These are phyloP conservation scores for Carcinoscorpius rotundicauda DNA, from an alignment of 1,140 invertebrate genomes.

Conservation along the genomic window DNA sequence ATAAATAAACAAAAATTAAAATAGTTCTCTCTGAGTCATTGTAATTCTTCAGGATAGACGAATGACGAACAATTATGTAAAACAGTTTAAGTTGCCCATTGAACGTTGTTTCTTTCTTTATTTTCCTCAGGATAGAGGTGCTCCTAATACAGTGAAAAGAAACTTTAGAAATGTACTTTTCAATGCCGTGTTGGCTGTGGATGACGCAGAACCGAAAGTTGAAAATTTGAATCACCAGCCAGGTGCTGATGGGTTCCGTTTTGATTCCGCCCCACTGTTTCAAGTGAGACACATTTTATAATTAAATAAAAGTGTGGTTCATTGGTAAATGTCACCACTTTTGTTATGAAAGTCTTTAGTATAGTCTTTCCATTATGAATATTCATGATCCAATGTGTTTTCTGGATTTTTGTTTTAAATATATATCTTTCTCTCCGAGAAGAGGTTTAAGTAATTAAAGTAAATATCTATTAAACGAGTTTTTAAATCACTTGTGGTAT, in stretches of 20 bases:
- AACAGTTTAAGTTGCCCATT: not conserved
- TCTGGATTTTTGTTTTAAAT: no score
- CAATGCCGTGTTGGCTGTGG: constrained; percentile 29
- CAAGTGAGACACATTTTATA: constrained; percentile 26
- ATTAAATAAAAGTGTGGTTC: not conserved
- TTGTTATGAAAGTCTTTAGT: not conserved
- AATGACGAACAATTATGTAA: no score
- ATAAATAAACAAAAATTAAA: no score
- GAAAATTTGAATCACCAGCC: constrained; percentile 26
- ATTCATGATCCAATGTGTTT: no score
- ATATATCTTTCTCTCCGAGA: no score
- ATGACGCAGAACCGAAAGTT: constrained; percentile 26
- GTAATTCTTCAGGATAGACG: no score
- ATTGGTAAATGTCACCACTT: not conserved
- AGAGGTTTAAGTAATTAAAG: no score
- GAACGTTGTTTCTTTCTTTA: not conserved
- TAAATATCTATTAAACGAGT: no score
- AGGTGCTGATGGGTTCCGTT: constrained; percentile 33
- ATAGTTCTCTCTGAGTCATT: no score
- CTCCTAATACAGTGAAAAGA: constrained; percentile 28
- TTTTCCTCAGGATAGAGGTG: constrained; percentile 30
- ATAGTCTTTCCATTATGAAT: not conserved
- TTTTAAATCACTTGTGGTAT: no score
- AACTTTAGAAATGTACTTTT: constrained; percentile 30
- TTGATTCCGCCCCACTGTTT: constrained; percentile 33